Percentiles rank a stretch among this genome's conserved stretches.
Conservation (phyloP, 2,888 invertebrate species). For the Lasioglossum figueresi region DNA sequence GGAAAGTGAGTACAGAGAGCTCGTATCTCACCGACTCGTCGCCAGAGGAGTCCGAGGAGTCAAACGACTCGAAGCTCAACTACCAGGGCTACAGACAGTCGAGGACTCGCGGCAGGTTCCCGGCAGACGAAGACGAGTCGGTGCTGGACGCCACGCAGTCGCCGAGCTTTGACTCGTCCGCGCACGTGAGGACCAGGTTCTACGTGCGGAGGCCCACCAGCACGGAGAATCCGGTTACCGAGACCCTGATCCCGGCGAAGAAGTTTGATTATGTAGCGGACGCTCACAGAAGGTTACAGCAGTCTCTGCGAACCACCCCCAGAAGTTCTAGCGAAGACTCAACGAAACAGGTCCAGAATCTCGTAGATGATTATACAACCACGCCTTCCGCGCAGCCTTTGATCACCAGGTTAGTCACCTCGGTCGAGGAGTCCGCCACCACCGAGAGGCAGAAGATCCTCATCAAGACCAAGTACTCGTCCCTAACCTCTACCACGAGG, state of each 20-base stretch:
- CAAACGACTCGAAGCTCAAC: slow-evolving; percentile 46
- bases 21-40: slow-evolving; percentile 52
- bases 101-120: slow-evolving; percentile 58
- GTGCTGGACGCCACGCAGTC: slow-evolving; percentile 30
- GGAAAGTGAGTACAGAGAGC: slow-evolving; percentile 36
- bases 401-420: slow-evolving; percentile 84
- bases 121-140: slow-evolving; percentile 14
- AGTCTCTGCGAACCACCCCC: slow-evolving; percentile 73
- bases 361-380: slow-evolving; percentile 70
- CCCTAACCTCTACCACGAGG: slow-evolving; percentile 78
- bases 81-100: slow-evolving; percentile 64
- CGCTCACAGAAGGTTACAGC: slow-evolving; percentile 78
- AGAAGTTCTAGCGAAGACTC: slow-evolving; percentile 46
- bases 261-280: slow-evolving; percentile 81
- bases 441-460: slow-evolving; percentile 84
- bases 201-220: slow-evolving; percentile 74
- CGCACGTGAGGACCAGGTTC: slow-evolving; percentile 62
- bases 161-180: slow-evolving; percentile 44
- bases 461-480: slow-evolving; percentile 82
- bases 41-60: slow-evolving; percentile 64
- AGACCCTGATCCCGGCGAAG: slow-evolving; percentile 80
- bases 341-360: slow-evolving; percentile 50
- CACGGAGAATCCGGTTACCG: slow-evolving; percentile 76
- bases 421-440: slow-evolving; percentile 84
- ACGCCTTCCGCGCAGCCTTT: slow-evolving; percentile 77